phyloP scores from a whole-genome alignment of 2,113 vertebrate genomes.

The Electrona antarctica region DNA sequence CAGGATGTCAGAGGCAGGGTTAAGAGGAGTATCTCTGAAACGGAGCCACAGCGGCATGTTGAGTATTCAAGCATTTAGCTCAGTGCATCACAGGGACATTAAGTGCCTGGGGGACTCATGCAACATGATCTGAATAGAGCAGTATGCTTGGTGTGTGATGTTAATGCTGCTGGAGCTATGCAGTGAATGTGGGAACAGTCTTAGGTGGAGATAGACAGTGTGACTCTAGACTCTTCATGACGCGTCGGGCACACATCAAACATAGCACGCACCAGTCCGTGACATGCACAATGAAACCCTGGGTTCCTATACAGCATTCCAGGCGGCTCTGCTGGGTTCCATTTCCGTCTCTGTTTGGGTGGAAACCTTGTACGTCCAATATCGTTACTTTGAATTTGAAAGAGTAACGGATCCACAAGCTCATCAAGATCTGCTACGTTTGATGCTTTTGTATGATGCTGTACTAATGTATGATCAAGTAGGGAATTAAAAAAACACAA shows the following conservation, averaged over 20 bases:
- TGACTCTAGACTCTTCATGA: not conserved
- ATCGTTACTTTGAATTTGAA: no score
- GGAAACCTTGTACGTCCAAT: no score
- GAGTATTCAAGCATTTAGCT: constrained; percentile 33
- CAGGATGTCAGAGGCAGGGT: constrained; percentile 9
- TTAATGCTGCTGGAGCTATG: constrained; percentile 45
- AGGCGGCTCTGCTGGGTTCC: no score
- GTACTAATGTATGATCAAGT: no score
- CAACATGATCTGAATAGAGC: constrained; percentile 57
- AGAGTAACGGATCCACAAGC: no score
- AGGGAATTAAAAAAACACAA: no score
- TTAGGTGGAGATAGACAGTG: not conserved
- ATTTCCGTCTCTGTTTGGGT: no score
- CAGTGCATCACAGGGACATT: constrained; percentile 34
- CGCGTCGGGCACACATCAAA: not conserved
- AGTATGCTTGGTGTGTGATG: constrained; percentile 60
- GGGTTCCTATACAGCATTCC: no score
- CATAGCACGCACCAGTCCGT: no score
- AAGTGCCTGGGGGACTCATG: constrained; percentile 45
- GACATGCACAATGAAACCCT: no score
- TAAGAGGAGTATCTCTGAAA: constrained; percentile 36
- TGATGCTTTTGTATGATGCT: no score
- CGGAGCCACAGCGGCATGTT: constrained; percentile 21
- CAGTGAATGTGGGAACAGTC: constrained; percentile 27
- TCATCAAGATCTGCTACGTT: no score